phyloP scores from a whole-genome alignment of 2,113 vertebrate species.

The Cranoglanis bouderius region DNA sequence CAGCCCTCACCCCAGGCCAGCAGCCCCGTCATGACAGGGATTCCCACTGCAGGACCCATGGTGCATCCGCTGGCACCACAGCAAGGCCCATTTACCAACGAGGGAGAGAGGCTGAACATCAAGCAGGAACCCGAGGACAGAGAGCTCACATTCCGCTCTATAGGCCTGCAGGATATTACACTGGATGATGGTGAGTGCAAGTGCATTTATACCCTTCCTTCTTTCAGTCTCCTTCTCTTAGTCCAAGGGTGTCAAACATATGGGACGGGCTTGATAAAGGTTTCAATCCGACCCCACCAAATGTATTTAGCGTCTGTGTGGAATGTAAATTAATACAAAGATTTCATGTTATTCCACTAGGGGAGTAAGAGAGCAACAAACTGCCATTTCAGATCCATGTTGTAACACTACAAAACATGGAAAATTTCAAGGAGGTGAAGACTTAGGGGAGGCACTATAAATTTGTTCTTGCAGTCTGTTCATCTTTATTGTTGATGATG shows the following conservation, averaged over 20 bases:
- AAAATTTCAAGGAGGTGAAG: background rate
- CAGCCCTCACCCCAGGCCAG: constrained; percentile 87
- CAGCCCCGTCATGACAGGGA: constrained; percentile 77
- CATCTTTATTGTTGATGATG: background rate
- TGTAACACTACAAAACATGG: background rate
- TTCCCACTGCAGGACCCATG: constrained; percentile 75
- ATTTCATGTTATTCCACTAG: background rate
- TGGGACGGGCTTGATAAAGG: background rate
- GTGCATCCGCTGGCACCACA: constrained; percentile 74
- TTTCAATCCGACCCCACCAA: background rate
- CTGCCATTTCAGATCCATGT: background rate
- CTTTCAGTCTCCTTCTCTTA: constrained; percentile 3
- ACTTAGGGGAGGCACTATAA: background rate
- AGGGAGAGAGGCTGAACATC: constrained; percentile 81
- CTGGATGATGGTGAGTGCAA: constrained; percentile 91
- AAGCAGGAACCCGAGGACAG: constrained; percentile 93
- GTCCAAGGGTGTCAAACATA: background rate
- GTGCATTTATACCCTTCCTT: background rate
- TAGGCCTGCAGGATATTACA: constrained; percentile 96
- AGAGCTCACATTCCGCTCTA: constrained; percentile 89
- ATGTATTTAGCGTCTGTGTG: background rate
- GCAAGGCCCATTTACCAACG: constrained; percentile 77
- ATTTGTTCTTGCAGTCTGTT: background rate
- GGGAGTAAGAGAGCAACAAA: background rate
- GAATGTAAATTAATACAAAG: too few species aligned